phyloP scores from a whole-genome alignment of 2,888 invertebrate genomes.

The Catocala fraxini region DNA sequence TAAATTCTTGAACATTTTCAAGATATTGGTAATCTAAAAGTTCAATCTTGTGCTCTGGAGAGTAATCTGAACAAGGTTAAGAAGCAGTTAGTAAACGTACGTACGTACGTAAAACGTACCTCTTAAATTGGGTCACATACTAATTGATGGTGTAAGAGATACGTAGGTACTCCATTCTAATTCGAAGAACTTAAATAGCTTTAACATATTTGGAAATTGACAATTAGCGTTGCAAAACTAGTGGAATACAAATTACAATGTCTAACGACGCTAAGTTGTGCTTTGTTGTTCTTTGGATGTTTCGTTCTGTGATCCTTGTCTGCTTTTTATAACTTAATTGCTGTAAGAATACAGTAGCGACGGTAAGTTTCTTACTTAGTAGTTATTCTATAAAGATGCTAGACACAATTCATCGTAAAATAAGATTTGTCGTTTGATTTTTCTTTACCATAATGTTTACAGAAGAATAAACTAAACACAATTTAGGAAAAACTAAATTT shows the following conservation, averaged over 20 bases:
- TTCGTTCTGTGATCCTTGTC: no score
- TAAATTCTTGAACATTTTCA: constrained; percentile 51
- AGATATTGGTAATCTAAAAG: constrained; percentile 58
- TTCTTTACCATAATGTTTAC: no score
- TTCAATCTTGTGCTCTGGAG: constrained; percentile 61
- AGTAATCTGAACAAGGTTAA: constrained; percentile 73
- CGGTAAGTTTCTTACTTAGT: no score
- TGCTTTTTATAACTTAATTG: no score
- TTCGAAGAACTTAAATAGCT: constrained; percentile 38
- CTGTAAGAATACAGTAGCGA: no score
- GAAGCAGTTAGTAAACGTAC: constrained; percentile 76
- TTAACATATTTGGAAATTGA: constrained; percentile 32
- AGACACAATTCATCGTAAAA: no score
- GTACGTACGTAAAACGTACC: no score
- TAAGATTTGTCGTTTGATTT: no score
- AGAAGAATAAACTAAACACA: no score
- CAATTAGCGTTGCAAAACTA: constrained; percentile 16
- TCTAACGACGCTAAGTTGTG: neutral
- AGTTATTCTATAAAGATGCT: no score
- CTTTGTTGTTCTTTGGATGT: neutral
- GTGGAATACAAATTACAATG: constrained; percentile 7
- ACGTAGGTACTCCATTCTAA: constrained; percentile 61
- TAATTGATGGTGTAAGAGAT: constrained; percentile 78
- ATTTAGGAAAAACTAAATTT: no score
- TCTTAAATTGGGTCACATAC: constrained; percentile 82